Evolutionary conservation across 2,888 invertebrate species (phyloP), one percentile per base, ranked within the genome.

Genomic region (Eumerus sabulonum): DNA sequence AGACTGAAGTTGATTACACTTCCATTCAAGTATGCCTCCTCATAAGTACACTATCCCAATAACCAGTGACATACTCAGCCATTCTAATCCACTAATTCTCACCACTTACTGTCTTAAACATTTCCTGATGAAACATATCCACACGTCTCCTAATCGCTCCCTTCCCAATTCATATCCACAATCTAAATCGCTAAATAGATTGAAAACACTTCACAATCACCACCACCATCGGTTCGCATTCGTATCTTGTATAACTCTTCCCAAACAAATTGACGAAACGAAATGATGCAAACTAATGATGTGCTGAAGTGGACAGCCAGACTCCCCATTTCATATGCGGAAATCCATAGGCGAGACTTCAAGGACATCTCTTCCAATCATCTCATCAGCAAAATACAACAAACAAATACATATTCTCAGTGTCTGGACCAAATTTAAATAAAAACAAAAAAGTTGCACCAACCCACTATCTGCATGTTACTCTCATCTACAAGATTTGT

Each of bases 331-430:
- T 77, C 53, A 77, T 73, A 87, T 86, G 86, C 87, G 87, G 87
- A 87, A 87, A 87, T 85, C 84, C 82, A 84, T 84, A 83, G 85
- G 82, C 83, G 82, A 84, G 85, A 86, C 85, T 83, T 85, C 87
- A 87, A 87, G 87, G 87, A 86, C 86, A 86, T 84, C 86, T 84
- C 84, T 85, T 83, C 84, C 83, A 83, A 84, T 83, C 82, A 82
- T 83, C 82, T 73, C 68, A 74, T 76, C 72, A 68, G 56, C 51
- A 35, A 71, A 74, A 77, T 47, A 56, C 82, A 82, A 64, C 66
- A 74, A 74, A 82, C 73, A 79, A n/a, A n/a, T n/a, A n/a, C n/a
- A n/a, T n/a, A 40, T 59, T 79, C 74, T 68, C 63, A 54, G 79
- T 70, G 74, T 79, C 74, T 74, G 74, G 74, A 64, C 47, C 48